Conservation (phyloP, 2,113 vertebrate genomes). For the Oceanodroma tethys region DNA sequence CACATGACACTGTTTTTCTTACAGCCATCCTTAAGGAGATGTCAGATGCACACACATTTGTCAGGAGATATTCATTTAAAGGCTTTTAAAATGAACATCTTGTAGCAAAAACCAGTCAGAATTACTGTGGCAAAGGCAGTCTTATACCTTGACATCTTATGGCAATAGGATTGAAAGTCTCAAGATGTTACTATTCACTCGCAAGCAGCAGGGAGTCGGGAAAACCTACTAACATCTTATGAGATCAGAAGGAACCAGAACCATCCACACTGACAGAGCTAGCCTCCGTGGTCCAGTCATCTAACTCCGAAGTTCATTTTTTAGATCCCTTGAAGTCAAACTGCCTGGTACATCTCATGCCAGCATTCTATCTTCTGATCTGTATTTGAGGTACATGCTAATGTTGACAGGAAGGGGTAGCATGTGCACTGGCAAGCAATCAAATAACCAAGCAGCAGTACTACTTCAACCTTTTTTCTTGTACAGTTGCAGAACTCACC, state of each 20-base stretch:
- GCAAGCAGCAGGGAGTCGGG: neutral
- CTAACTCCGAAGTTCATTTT: neutral
- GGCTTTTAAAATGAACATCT: constrained; percentile 47
- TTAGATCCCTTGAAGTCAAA: neutral
- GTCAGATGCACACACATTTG: neutral
- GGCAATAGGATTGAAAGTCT: constrained; percentile 1
- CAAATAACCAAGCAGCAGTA: constrained; percentile 65
- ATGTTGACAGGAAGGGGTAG: neutral
- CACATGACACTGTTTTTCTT: neutral
- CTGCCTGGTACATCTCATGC: neutral
- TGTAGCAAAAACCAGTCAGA: constrained; percentile 19
- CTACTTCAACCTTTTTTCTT: constrained; percentile 62
- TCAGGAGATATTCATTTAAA: constrained; percentile 46
- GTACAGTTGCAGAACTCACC: constrained; percentile 87
- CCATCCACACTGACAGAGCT: neutral
- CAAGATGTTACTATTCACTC: constrained; percentile 28
- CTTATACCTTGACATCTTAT: constrained; percentile 4
- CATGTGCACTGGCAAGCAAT: constrained; percentile 71
- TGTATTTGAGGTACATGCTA: constrained; percentile 47
- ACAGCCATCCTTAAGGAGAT: neutral
- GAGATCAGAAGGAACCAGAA: constrained; percentile 57
- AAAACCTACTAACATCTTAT: constrained; percentile 3
- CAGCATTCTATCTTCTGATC: constrained; percentile 46
- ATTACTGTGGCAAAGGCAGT: neutral
- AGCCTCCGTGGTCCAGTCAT: neutral